These are phyloP conservation scores for Nothura maculosa DNA, from an alignment of 2,797 vertebrate genomes.

Conservation along the genomic window DNA sequence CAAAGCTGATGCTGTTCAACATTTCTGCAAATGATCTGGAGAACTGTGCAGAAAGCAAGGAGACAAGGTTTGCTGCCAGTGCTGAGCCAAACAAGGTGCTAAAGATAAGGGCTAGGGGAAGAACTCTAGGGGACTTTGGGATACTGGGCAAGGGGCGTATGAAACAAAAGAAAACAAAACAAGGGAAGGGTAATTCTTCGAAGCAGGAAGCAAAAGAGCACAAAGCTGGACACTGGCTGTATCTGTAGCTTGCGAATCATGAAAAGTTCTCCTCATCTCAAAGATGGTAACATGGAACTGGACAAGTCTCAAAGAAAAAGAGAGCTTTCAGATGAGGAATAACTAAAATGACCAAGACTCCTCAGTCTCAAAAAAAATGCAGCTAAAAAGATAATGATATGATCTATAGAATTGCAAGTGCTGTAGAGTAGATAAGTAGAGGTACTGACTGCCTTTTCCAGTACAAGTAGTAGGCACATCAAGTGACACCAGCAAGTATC, in stretches of 20 bases:
- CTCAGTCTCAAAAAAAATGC: background rate
- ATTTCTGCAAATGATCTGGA: background rate
- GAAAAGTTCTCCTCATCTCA: background rate
- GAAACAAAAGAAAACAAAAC: background rate
- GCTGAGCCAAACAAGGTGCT: background rate
- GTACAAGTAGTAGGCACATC: background rate
- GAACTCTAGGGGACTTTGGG: background rate
- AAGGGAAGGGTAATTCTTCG: background rate
- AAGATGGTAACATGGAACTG: background rate
- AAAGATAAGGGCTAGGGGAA: background rate
- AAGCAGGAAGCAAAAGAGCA: background rate
- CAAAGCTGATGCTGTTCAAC: background rate
- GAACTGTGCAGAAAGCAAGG: background rate
- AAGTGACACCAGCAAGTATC: background rate
- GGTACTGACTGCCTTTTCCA: background rate
- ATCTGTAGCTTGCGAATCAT: background rate
- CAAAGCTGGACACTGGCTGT: background rate
- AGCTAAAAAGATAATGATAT: background rate
- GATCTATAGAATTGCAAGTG: background rate
- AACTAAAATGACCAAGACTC: background rate
- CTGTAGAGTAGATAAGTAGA: background rate
- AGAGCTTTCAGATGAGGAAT: background rate
- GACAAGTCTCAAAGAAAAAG: background rate
- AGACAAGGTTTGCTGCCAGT: background rate
- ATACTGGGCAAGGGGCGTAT: background rate